Percentiles rank a stretch among this genome's conserved stretches.
Conservation (phyloP, 2,888 invertebrate species). For the Cephus pygmeus region DNA sequence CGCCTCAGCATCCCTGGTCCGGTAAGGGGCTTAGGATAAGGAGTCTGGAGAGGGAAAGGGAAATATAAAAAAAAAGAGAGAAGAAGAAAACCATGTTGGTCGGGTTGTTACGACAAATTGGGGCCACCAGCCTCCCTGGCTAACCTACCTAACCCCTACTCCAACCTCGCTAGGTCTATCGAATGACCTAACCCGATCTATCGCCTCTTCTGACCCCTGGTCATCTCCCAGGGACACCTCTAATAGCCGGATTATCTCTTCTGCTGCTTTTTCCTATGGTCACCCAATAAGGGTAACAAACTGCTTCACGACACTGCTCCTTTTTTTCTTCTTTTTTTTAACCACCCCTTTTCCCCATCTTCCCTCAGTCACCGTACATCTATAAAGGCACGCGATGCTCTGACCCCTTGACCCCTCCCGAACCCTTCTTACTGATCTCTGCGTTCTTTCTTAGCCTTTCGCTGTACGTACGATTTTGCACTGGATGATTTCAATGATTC, state of each 20-base stretch:
- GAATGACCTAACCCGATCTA: constrained; percentile 51
- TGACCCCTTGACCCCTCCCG: not conserved
- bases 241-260: constrained; percentile 65
- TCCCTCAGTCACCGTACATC: not conserved
- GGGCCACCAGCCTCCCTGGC: constrained; percentile 52
- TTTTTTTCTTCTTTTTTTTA: not conserved
- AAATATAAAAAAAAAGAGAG: not conserved
- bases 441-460: not conserved
- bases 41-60: constrained; percentile 32
- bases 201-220: constrained; percentile 51
- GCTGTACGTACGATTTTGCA: not conserved
- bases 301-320: not conserved
- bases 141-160: constrained; percentile 41
- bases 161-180: constrained; percentile 48
- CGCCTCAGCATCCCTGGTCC: not conserved
- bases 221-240: constrained; percentile 61
- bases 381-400: not conserved
- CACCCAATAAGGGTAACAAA: constrained; percentile 53
- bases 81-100: constrained; percentile 38
- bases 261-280: constrained; percentile 40
- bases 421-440: not conserved
- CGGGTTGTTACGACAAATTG: constrained; percentile 64
- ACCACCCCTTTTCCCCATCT: not conserved
- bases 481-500: not conserved
- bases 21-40: constrained; percentile 48